A percentile compares a stretch with the other conserved stretches of the same genome.
Evolutionary conservation across 2,113 vertebrate genomes (phyloP).

Genomic region (Onychostoma macrolepis): DNA sequence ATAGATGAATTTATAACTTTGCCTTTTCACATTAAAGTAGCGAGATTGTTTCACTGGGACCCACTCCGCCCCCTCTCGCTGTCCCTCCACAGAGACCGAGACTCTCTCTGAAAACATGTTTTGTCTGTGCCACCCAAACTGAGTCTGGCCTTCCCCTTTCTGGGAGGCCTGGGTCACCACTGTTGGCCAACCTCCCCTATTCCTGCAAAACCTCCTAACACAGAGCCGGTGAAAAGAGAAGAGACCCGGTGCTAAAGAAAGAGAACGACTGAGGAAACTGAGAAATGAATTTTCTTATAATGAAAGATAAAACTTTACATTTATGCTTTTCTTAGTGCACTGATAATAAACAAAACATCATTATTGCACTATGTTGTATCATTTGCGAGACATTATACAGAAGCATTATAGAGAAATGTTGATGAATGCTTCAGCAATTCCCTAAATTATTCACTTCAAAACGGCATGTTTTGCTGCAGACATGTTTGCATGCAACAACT

Average conservation of each 20-base stretch:
- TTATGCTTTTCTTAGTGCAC: background rate
- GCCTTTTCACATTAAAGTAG: constrained; percentile 85
- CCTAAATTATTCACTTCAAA: background rate
- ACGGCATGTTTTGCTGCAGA: background rate
- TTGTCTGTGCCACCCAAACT: constrained; percentile 83
- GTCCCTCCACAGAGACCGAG: constrained; percentile 82
- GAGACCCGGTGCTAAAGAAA: constrained; percentile 34
- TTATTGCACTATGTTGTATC: background rate
- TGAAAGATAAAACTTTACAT: background rate
- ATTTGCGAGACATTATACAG: background rate
- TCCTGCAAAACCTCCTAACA: constrained; percentile 56
- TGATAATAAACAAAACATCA: background rate
- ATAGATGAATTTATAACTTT: constrained; percentile 99
- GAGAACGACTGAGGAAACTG: constrained; percentile 12
- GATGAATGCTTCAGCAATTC: background rate
- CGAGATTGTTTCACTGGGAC: constrained; percentile 82
- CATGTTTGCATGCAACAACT: background rate
- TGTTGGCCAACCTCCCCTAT: constrained; percentile 58
- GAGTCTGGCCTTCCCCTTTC: constrained; percentile 68
- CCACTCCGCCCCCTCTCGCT: constrained; percentile 72
- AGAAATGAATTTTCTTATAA: background rate
- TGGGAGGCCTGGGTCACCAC: constrained; percentile 56
- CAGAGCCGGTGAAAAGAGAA: constrained; percentile 56
- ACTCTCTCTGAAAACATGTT: constrained; percentile 80
- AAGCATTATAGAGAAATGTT: background rate